phyloP scores from a whole-genome alignment of 2,113 vertebrate species.

The Onychostoma macrolepis region DNA sequence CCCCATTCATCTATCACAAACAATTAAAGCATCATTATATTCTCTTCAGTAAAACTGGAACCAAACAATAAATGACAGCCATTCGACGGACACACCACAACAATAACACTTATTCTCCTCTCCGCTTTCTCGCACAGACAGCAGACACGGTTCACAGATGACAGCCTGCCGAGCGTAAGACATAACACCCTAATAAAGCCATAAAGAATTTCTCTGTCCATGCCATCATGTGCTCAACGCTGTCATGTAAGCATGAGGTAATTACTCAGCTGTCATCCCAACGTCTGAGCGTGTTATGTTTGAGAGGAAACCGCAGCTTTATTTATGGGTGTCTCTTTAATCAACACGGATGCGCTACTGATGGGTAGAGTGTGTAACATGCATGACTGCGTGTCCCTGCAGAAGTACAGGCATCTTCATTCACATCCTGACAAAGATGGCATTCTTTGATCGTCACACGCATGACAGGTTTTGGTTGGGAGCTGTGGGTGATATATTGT shows the following conservation, averaged over 20 bases:
- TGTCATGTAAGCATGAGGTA: constrained; percentile 47
- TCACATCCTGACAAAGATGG: neutral
- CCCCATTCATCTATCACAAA: neutral
- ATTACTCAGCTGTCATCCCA: constrained; percentile 47
- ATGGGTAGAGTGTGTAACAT: constrained; percentile 14
- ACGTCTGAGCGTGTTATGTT: constrained; percentile 27
- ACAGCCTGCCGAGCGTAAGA: constrained; percentile 10
- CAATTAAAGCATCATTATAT: constrained; percentile 1
- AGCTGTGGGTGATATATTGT: neutral
- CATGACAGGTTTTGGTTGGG: neutral
- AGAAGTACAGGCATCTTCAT: neutral
- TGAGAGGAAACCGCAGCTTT: constrained; percentile 20
- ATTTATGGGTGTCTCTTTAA: constrained; percentile 47
- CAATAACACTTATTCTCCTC: constrained; percentile 16
- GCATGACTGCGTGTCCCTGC: constrained; percentile 24
- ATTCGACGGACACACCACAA: neutral
- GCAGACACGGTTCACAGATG: constrained; percentile 17
- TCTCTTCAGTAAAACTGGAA: neutral
- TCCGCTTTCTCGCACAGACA: neutral
- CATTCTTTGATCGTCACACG: neutral
- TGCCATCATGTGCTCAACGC: constrained; percentile 19
- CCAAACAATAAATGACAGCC: constrained; percentile 9
- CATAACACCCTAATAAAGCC: constrained; percentile 34
- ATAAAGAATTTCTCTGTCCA: constrained; percentile 5
- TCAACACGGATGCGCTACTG: constrained; percentile 25